Conservation (phyloP, 1,140 invertebrate genomes). For the Oreohelix idahoensis region DNA sequence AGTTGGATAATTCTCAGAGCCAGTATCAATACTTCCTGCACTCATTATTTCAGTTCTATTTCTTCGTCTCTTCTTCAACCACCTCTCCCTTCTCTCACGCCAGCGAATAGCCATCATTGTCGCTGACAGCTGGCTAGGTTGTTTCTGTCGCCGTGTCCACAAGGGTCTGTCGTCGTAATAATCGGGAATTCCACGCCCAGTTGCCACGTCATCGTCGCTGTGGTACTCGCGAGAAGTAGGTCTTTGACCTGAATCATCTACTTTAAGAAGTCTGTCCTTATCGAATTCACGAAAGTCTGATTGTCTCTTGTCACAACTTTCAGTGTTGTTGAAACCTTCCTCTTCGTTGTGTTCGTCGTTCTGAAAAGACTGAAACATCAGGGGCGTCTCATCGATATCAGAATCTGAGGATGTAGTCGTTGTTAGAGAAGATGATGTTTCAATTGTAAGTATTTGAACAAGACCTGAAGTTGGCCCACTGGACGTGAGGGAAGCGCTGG, state of each 20-base stretch:
- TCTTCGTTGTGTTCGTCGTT: neutral
- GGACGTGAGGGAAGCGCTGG: neutral
- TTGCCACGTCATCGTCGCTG: slow-evolving; percentile 36
- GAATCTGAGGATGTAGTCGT: slow-evolving; percentile 33
- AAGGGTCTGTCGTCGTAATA: slow-evolving; percentile 36
- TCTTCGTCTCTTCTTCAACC: slow-evolving; percentile 32
- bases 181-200: slow-evolving; percentile 24
- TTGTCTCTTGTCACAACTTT: neutral
- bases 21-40: slow-evolving; percentile 27
- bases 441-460: neutral
- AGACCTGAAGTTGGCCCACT: neutral
- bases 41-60: slow-evolving; percentile 34
- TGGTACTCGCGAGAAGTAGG: slow-evolving; percentile 28
- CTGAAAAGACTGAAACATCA: neutral
- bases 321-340: neutral
- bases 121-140: slow-evolving; percentile 16
- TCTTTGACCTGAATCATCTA: neutral
- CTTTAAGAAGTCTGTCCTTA: neutral
- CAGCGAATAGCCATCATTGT: slow-evolving; percentile 1
- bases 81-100: slow-evolving; percentile 33
- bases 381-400: neutral
- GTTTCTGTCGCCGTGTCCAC: slow-evolving; percentile 19
- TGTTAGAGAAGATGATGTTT: slow-evolving; percentile 21
- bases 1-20: neutral
- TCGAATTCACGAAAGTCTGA: slow-evolving; percentile 1